These are phyloP conservation scores for Altica lythri DNA, from an alignment of 2,888 invertebrate species.

Conservation along the genomic window DNA sequence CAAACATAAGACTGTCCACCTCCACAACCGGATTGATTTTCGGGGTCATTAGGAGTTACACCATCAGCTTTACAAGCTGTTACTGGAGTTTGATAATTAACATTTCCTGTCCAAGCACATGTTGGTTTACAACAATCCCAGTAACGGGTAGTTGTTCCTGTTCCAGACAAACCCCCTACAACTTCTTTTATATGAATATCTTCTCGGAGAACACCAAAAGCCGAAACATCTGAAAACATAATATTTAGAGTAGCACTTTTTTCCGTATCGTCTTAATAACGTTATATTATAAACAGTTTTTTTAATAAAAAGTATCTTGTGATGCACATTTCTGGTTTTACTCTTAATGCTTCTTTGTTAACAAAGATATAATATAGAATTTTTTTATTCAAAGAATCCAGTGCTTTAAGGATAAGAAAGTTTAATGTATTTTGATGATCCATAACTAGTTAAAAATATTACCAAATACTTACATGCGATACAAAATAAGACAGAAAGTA, in stretches of 20 bases:
- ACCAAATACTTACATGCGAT: too few relatives aligned
- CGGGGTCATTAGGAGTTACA: slow-evolving; percentile 26
- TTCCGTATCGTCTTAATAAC: too few relatives aligned
- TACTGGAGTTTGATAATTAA: slow-evolving; percentile 28
- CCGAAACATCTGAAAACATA: not conserved
- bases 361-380: not conserved
- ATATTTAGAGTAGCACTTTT: too few relatives aligned
- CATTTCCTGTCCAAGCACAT: slow-evolving; percentile 34
- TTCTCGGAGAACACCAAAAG: not conserved
- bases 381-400: not conserved
- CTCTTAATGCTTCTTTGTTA: not conserved
- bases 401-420: not conserved
- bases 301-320: not conserved
- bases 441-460: too few relatives aligned
- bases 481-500: too few relatives aligned
- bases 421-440: too few relatives aligned
- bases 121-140: slow-evolving; percentile 39
- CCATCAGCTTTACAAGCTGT: slow-evolving; percentile 34
- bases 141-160: slow-evolving; percentile 31
- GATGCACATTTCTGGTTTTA: not conserved
- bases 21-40: slow-evolving; percentile 34
- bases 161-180: slow-evolving; percentile 31
- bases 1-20: slow-evolving; percentile 34
- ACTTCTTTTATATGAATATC: slow-evolving; percentile 23
- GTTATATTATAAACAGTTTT: too few relatives aligned